Base-by-base conservation (phyloP, 2,888 invertebrate species). In the Dilophus febrilis region DNA sequence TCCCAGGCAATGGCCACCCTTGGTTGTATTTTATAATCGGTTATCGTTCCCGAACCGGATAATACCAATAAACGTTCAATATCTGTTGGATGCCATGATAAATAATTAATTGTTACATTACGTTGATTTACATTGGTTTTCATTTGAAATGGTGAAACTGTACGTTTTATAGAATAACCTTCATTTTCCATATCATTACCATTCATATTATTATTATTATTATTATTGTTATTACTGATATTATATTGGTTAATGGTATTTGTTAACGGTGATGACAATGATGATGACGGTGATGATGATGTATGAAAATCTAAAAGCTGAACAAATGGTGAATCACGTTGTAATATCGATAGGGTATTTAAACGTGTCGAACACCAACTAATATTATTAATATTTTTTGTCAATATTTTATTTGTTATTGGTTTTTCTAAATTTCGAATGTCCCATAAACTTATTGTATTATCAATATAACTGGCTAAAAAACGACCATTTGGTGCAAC, bases 351-450 rank as follows among this genome's bases (percentile, higher is more conserved):
- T 35, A 94, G 64, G 39, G 90, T 64, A 58, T 86, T 87, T 49
- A 65, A 79, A 16, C 83, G 74, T 18, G 88, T 88, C 4, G 90
- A 88, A 55, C 90, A 87, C 92, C 92, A 92, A 44, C 74, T 70
- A 38, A 91, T 70, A 62, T 79, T 81, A 12, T 73, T 67, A 40
- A 88, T 68, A 41, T 75, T 72, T 53, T 78, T 78, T 27, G 64
- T 59, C 1, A 57, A 59, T 51, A 77, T 79, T 37, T 74, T 72
- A 43, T 87, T 64, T 11, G 78, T 74, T 22, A 84, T 65, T 1
- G 92, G 88, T 52, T 85, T 80, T 49, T 87, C 84, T 54, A 91
- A 80, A 52, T 77, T 78, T 41, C 92, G 67, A 36, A 79, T 72
- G 61, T 94, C 94, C 92, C 92, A 94, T 42, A 92, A 71, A 45